Percentiles rank a stretch among this genome's conserved stretches.
Conservation (phyloP, 2,797 vertebrate species). For the Argentina silus region DNA sequence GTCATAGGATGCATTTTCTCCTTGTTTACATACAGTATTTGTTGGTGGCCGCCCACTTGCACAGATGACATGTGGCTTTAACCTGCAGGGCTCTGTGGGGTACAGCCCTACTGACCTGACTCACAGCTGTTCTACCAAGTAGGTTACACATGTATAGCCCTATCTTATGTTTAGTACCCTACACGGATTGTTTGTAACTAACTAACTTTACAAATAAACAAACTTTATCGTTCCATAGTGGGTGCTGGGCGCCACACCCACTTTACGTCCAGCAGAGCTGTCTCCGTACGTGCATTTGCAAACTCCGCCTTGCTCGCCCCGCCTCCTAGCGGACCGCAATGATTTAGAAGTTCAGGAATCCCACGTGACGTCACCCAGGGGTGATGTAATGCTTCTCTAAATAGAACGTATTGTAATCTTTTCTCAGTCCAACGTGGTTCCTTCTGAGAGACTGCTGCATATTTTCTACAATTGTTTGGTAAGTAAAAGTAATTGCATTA, state of each 20-base stretch:
- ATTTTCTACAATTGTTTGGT: constrained; percentile 94
- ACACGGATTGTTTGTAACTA: not conserved
- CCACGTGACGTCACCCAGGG: constrained; percentile 99
- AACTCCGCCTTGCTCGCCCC: constrained; percentile 70
- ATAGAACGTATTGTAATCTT: constrained; percentile 99
- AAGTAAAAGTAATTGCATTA: constrained; percentile 82
- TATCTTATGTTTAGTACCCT: not conserved
- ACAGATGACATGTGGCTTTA: too few relatives aligned
- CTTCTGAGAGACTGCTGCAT: constrained; percentile 91
- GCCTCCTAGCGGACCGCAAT: constrained; percentile 89
- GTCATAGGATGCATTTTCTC: too few relatives aligned
- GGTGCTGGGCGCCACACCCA: constrained; percentile 64
- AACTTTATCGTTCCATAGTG: not conserved
- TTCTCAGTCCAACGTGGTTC: constrained; percentile 99
- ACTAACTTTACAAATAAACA: too few relatives aligned
- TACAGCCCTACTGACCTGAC: too few relatives aligned
- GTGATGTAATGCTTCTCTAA: constrained; percentile 99
- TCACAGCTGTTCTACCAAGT: too few relatives aligned
- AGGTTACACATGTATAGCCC: too few relatives aligned
- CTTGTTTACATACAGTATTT: too few relatives aligned
- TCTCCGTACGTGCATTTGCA: constrained; percentile 43
- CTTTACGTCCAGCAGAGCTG: constrained; percentile 31
- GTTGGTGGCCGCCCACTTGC: too few relatives aligned
- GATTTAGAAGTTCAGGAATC: constrained; percentile 99
- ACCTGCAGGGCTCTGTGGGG: too few relatives aligned